A percentile compares a stretch with the other conserved stretches of the same genome.
These are phyloP conservation scores for Huso huso DNA, from an alignment of 2,797 vertebrate genomes.

Conservation along the genomic window DNA sequence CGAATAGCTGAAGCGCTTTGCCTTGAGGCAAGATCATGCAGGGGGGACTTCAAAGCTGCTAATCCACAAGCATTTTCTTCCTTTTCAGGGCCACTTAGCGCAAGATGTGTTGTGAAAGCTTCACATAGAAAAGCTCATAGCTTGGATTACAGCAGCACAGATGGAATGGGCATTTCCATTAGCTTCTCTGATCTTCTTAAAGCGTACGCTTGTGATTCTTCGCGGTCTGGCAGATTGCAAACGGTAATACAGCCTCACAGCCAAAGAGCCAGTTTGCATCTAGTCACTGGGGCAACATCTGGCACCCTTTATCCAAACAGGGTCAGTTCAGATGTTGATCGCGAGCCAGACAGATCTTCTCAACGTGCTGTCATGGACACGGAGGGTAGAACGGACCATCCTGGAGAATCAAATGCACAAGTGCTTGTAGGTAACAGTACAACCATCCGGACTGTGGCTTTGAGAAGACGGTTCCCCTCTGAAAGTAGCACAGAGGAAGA, in stretches of 20 bases:
- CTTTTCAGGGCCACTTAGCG: constrained; percentile 36
- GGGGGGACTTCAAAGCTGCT: constrained; percentile 31
- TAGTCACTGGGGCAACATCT: constrained; percentile 28
- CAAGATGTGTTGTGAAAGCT: constrained; percentile 40
- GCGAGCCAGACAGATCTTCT: constrained; percentile 33
- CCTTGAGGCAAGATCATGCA: constrained; percentile 46
- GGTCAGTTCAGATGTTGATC: constrained; percentile 27
- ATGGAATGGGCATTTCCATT: constrained; percentile 38
- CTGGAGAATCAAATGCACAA: constrained; percentile 24
- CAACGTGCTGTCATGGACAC: constrained; percentile 30
- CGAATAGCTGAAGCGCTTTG: constrained; percentile 50
- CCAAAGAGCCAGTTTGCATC: constrained; percentile 17
- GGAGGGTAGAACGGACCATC: constrained; percentile 33
- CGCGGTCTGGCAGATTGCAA: constrained; percentile 16
- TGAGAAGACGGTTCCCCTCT: constrained; percentile 34
- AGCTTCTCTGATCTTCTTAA: constrained; percentile 28
- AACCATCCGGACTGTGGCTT: constrained; percentile 25
- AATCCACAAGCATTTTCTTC: constrained; percentile 39
- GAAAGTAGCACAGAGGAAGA: constrained; percentile 37
- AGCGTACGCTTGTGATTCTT: constrained; percentile 24
- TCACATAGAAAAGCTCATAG: constrained; percentile 57
- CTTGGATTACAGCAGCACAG: constrained; percentile 52
- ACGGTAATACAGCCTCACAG: constrained; percentile 38
- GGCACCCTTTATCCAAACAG: constrained; percentile 28
- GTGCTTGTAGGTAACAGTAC: constrained; percentile 27